A percentile compares a stretch with the other conserved stretches of the same genome.
These are phyloP conservation scores for Paraescarpia echinospica DNA, from an alignment of 1,140 invertebrate genomes.

Conservation along the genomic window DNA sequence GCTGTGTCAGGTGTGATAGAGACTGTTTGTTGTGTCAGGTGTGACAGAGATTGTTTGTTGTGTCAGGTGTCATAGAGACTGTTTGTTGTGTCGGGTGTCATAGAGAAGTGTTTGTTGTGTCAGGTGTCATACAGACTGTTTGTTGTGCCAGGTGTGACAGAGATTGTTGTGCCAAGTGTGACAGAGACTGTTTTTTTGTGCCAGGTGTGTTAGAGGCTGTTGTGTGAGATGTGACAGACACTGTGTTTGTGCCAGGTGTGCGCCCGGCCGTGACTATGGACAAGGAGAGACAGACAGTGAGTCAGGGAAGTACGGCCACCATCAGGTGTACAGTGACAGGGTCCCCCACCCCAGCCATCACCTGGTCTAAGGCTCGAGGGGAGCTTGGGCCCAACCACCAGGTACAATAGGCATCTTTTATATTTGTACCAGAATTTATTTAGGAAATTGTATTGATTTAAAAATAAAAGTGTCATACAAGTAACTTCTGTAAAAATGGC, in stretches of 20 bases:
- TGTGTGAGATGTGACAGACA: neutral
- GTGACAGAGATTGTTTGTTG: too few species aligned
- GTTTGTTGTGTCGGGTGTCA: too few species aligned
- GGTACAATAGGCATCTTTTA: slow-evolving; percentile 37
- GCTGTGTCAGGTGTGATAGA: too few species aligned
- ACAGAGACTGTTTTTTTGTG: too few species aligned
- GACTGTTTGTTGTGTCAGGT: too few species aligned
- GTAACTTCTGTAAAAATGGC: neutral
- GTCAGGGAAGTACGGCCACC: slow-evolving; percentile 75
- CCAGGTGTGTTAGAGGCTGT: too few species aligned
- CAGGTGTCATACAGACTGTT: too few species aligned
- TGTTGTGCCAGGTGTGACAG: too few species aligned
- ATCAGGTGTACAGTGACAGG: slow-evolving; percentile 74
- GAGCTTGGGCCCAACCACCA: slow-evolving; percentile 61
- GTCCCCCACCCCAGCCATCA: slow-evolving; percentile 70
- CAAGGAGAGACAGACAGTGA: slow-evolving; percentile 70
- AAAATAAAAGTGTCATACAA: neutral
- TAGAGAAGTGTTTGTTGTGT: too few species aligned
- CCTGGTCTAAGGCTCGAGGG: slow-evolving; percentile 73
- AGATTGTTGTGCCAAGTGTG: too few species aligned
- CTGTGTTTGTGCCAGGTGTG: slow-evolving; percentile 31
- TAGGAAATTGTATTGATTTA: neutral
- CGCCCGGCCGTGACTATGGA: slow-evolving; percentile 66
- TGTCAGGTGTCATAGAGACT: too few species aligned
- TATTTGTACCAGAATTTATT: neutral